phyloP scores from a whole-genome alignment of 2,113 vertebrate genomes.

The Rhizomys pruinosus region DNA sequence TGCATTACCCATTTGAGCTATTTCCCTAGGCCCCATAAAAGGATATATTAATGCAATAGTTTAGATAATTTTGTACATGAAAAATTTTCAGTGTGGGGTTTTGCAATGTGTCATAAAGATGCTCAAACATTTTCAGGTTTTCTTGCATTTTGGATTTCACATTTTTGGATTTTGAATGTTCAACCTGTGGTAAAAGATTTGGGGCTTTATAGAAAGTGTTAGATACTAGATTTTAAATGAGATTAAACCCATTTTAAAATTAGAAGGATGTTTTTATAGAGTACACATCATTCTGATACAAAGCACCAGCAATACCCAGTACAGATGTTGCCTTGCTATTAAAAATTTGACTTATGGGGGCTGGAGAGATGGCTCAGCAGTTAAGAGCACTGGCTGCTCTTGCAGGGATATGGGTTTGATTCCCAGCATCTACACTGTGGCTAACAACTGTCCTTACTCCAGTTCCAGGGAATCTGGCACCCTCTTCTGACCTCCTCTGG shows the following conservation, averaged over 20 bases:
- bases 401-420: too few relatives aligned
- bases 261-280: conserved; percentile 1
- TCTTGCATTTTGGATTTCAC: not conserved
- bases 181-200: not conserved
- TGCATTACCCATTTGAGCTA: too few relatives aligned
- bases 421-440: too few relatives aligned
- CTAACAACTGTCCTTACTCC: too few relatives aligned
- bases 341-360: not conserved
- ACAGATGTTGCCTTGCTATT: not conserved
- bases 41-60: not conserved
- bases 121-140: not conserved
- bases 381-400: too few relatives aligned
- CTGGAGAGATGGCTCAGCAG: too few relatives aligned
- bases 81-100: not conserved
- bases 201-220: not conserved
- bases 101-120: not conserved
- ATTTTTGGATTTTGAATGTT: not conserved
- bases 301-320: not conserved
- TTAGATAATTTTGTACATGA: not conserved
- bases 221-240: not conserved
- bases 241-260: not conserved
- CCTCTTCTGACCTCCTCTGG: too few relatives aligned
- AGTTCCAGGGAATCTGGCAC: too few relatives aligned
- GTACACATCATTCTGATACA: not conserved
- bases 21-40: not conserved